These are phyloP conservation scores for Tylochromis polylepis DNA, from an alignment of 2,113 vertebrate genomes.

Conservation along the genomic window DNA sequence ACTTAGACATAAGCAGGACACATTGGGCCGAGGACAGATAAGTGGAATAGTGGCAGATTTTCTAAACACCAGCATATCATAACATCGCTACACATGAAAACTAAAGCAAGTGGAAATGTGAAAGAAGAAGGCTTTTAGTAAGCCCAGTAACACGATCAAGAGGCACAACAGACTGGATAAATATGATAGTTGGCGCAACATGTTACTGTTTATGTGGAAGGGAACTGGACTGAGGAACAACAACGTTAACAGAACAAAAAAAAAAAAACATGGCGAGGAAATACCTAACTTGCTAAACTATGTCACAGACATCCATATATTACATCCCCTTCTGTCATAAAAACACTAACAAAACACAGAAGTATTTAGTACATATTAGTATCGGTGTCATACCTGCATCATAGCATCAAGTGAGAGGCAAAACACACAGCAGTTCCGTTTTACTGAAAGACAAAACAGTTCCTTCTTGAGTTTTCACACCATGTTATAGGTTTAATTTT, in stretches of 20 bases:
- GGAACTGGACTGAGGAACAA: conserved; percentile 9
- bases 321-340: background rate
- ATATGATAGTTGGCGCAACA: conserved; percentile 8
- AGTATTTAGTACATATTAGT: background rate
- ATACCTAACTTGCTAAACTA: background rate
- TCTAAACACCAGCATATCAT: background rate
- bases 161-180: background rate
- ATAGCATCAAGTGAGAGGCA: background rate
- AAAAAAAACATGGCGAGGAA: background rate
- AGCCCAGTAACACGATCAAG: background rate
- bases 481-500: background rate
- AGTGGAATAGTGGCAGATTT: background rate
- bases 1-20: background rate
- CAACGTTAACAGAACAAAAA: background rate
- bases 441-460: background rate
- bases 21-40: background rate
- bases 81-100: background rate
- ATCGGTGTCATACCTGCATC: background rate
- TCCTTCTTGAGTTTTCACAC: background rate
- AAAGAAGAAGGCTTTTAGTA: background rate
- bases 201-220: conserved; percentile 12
- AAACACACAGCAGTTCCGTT: conserved; percentile 14
- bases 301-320: background rate
- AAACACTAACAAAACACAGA: background rate
- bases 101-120: background rate